Percentiles rank a stretch among this genome's conserved stretches.
phyloP scores from a whole-genome alignment of 1,140 invertebrate genomes.

The Augochlora pura region DNA sequence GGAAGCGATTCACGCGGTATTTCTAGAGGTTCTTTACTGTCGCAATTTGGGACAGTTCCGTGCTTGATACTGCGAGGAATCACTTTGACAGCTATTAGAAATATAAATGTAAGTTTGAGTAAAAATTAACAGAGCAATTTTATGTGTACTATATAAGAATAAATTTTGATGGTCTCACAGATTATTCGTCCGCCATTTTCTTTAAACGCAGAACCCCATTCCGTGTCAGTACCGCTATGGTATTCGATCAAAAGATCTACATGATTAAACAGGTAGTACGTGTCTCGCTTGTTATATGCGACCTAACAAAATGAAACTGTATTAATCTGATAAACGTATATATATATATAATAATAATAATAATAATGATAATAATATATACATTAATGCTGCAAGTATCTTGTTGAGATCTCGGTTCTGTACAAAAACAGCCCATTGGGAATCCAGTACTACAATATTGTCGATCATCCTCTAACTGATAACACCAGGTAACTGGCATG shows the following conservation, averaged over 20 bases:
- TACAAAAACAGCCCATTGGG: constrained; percentile 97
- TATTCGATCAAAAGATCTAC: constrained; percentile 96
- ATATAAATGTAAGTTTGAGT: not conserved
- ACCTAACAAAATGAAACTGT: constrained; percentile 31
- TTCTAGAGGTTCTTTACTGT: constrained; percentile 82
- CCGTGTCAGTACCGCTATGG: constrained; percentile 91
- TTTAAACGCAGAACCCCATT: constrained; percentile 89
- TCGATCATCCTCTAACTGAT: constrained; percentile 87
- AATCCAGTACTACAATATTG: constrained; percentile 97
- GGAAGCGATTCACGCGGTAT: constrained; percentile 83
- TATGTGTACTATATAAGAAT: not conserved
- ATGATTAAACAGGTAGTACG: constrained; percentile 98
- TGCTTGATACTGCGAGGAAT: constrained; percentile 90
- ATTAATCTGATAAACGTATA: not conserved
- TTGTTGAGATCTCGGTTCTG: constrained; percentile 81
- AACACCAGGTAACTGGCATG: constrained; percentile 99
- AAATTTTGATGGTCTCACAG: constrained; percentile 77
- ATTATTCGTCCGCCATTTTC: constrained; percentile 95
- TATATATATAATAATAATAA: not conserved
- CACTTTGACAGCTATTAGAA: constrained; percentile 84
- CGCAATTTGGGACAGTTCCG: constrained; percentile 81
- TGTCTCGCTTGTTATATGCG: constrained; percentile 78
- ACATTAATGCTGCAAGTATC: constrained; percentile 84
- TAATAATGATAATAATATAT: constrained; percentile 26
- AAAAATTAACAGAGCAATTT: constrained; percentile 3